Percentiles rank a stretch among this genome's conserved stretches.
Evolutionary conservation across 1,140 invertebrate genomes (phyloP).

Genomic region (Drosophila willistoni): DNA sequence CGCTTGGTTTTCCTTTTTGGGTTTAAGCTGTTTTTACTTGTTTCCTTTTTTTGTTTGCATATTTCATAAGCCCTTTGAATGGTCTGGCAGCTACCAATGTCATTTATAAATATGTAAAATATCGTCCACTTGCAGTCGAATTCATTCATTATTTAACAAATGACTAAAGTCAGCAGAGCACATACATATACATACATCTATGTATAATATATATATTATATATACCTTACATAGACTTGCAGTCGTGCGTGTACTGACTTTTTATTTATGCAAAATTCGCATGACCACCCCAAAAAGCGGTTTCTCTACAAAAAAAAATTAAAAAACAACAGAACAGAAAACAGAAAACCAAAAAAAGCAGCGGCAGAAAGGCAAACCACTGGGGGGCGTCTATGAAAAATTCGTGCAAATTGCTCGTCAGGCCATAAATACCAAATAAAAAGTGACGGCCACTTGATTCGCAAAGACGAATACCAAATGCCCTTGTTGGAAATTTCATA

Average conservation of each 20-base stretch:
- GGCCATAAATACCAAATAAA: constrained; percentile 35
- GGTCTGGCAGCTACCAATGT: constrained; percentile 38
- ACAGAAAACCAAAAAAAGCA: neutral
- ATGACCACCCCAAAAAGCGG: constrained; percentile 44
- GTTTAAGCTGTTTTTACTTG: neutral
- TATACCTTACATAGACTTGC: constrained; percentile 20
- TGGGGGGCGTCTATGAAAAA: constrained; percentile 30
- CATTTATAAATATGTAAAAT: constrained; percentile 58
- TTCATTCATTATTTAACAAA: constrained; percentile 57
- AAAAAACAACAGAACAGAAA: constrained; percentile 18
- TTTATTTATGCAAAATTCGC: constrained; percentile 65
- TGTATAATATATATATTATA: neutral
- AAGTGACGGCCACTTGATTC: neutral
- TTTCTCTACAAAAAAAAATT: constrained; percentile 34
- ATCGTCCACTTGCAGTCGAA: constrained; percentile 27
- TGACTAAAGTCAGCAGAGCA: constrained; percentile 19
- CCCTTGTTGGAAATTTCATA: neutral
- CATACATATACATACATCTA: neutral
- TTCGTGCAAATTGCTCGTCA: constrained; percentile 52
- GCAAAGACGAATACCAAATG: neutral
- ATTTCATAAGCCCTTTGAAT: constrained; percentile 38
- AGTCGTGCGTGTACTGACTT: constrained; percentile 41
- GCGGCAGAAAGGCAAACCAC: neutral
- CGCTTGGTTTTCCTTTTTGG: neutral
- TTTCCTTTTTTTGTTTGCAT: constrained; percentile 21